A percentile compares a stretch with the other conserved stretches of the same genome.
Conservation (phyloP, 2,888 invertebrate species). For the Imbricaverruca yamaguchii region DNA sequence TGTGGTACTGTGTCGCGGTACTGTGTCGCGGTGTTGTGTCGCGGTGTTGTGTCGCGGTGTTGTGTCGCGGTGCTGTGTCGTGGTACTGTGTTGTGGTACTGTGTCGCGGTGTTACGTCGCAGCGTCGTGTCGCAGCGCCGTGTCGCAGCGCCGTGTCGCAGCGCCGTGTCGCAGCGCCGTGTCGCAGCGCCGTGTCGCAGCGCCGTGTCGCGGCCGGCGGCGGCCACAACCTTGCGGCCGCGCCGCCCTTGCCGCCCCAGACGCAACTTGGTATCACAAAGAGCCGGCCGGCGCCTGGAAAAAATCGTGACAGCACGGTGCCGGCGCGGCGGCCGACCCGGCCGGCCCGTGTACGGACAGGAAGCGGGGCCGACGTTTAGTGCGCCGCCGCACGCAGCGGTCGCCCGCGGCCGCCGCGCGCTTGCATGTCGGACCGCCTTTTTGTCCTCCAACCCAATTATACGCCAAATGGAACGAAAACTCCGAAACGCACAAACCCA, state of each 20-base stretch:
- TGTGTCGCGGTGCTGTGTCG: no score
- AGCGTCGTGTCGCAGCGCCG: no score
- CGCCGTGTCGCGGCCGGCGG: neutral
- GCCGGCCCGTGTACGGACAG: neutral
- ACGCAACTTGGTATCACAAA: neutral
- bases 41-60: no score
- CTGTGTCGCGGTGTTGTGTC: no score
- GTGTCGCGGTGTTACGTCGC: no score
- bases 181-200: no score
- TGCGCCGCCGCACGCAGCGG: neutral
- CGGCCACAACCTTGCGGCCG: neutral
- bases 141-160: no score
- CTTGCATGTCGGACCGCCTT: conserved; percentile 16
- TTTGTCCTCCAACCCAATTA: conserved; percentile 20
- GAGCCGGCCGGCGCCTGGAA: neutral
- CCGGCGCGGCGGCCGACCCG: neutral
- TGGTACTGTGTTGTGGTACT: no score
- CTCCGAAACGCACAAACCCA: conserved; percentile 21
- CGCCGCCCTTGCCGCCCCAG: neutral
- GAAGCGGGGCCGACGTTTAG: neutral
- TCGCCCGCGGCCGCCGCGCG: neutral
- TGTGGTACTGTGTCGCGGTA: no score
- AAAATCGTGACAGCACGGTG: neutral
- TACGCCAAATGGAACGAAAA: conserved; percentile 20
- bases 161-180: no score